Conservation (phyloP, 2,797 vertebrate genomes). For the Tangara arthus region DNA sequence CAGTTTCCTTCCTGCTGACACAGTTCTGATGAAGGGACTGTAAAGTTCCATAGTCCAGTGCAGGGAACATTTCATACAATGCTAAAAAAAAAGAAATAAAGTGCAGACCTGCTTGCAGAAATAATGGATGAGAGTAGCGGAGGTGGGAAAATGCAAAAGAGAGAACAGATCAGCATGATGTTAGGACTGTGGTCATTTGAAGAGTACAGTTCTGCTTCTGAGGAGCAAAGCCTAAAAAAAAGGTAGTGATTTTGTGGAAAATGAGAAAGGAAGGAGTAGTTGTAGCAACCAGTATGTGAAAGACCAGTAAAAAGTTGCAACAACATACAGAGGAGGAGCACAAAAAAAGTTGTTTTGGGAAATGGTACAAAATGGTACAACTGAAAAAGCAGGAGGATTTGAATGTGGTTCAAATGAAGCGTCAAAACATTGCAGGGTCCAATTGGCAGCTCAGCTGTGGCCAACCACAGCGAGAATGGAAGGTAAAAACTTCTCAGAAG, state of each 20-base stretch:
- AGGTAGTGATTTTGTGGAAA: rapidly evolving
- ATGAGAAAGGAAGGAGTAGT: neutral
- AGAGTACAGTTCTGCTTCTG: neutral
- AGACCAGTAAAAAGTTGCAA: neutral
- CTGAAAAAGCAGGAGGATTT: neutral
- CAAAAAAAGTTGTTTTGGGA: neutral
- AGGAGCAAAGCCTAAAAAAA: neutral
- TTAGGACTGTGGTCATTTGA: neutral
- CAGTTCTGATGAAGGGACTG: neutral
- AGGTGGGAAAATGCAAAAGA: neutral
- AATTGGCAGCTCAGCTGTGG: neutral
- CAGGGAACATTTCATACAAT: neutral
- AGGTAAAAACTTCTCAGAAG: neutral
- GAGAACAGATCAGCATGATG: neutral
- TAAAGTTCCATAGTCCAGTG: neutral
- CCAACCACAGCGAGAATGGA: neutral
- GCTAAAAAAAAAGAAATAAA: neutral
- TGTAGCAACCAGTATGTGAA: neutral
- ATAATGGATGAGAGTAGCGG: neutral
- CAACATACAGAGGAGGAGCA: neutral
- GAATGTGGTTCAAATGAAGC: neutral
- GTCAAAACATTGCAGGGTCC: neutral
- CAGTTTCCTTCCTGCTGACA: neutral
- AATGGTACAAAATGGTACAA: neutral
- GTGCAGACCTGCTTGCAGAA: neutral